Conservation (phyloP, 2,113 vertebrate species). For the Saccopteryx leptura region DNA sequence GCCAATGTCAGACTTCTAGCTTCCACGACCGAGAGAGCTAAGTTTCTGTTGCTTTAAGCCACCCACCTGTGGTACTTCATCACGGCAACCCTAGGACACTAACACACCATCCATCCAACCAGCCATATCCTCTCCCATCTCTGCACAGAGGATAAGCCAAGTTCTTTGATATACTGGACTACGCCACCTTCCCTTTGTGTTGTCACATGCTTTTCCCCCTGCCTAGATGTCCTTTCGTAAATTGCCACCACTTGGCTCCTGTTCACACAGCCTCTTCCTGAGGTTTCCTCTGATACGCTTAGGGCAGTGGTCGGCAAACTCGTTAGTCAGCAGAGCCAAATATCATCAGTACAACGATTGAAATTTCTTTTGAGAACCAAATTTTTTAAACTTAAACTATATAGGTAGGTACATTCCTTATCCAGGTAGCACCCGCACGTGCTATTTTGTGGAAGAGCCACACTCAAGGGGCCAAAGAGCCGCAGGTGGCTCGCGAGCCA, state of each 20-base stretch:
- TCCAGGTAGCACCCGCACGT: too few relatives aligned
- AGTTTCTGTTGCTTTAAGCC: not conserved
- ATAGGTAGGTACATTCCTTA: too few relatives aligned
- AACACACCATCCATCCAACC: not conserved
- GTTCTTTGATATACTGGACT: not conserved
- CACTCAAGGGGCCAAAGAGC: too few relatives aligned
- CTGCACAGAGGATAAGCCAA: not conserved
- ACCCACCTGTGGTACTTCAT: not conserved
- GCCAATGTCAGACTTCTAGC: not conserved
- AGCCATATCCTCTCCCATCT: not conserved
- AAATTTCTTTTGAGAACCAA: too few relatives aligned
- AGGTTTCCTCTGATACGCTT: conserved; percentile 18
- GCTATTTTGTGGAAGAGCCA: too few relatives aligned
- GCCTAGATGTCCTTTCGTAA: not conserved
- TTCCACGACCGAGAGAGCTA: not conserved
- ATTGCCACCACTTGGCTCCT: not conserved
- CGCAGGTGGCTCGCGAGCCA: too few relatives aligned
- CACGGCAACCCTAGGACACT: not conserved
- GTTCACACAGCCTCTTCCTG: not conserved
- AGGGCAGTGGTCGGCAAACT: too few relatives aligned
- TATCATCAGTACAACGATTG: too few relatives aligned
- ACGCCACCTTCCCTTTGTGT: not conserved
- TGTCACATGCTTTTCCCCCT: not conserved
- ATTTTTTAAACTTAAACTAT: too few relatives aligned
- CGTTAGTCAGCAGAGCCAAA: too few relatives aligned